phyloP scores from a whole-genome alignment of 2,113 vertebrate genomes.

The Oryzias curvinotus region DNA sequence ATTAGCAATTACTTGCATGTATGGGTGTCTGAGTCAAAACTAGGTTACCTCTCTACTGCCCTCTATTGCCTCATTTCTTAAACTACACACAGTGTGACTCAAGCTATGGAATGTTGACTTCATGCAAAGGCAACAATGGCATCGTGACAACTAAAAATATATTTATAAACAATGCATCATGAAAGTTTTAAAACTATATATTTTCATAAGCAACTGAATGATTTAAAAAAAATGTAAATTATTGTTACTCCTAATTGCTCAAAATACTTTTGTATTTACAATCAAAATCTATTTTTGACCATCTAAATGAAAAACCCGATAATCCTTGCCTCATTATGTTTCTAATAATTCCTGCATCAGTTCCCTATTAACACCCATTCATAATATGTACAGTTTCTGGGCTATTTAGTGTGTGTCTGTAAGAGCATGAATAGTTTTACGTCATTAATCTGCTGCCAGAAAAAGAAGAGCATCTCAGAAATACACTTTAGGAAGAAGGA shows the following conservation, averaged over 20 bases:
- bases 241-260: too few relatives aligned
- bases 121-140: too few relatives aligned
- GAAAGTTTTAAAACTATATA: too few relatives aligned
- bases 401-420: slow-evolving; percentile 31
- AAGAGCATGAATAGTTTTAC: slow-evolving; percentile 66
- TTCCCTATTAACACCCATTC: slow-evolving; percentile 11
- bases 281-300: slow-evolving; percentile 15
- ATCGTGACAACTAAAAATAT: too few relatives aligned
- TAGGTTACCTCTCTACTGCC: slow-evolving; percentile 39
- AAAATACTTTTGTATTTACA: too few relatives aligned
- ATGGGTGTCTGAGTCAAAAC: not conserved
- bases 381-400: not conserved
- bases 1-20: too few relatives aligned
- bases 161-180: too few relatives aligned
- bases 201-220: too few relatives aligned
- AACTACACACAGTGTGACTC: slow-evolving; percentile 10
- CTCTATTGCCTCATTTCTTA: slow-evolving; percentile 34
- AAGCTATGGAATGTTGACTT: too few relatives aligned
- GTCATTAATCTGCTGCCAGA: slow-evolving; percentile 69
- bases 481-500: slow-evolving; percentile 31
- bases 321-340: slow-evolving; percentile 8
- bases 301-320: not conserved
- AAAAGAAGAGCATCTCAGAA: slow-evolving; percentile 48
- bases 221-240: too few relatives aligned
- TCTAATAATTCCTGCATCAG: slow-evolving; percentile 17